These are phyloP conservation scores for Imbricaverruca yamaguchii DNA, from an alignment of 2,888 invertebrate genomes.

Conservation along the genomic window DNA sequence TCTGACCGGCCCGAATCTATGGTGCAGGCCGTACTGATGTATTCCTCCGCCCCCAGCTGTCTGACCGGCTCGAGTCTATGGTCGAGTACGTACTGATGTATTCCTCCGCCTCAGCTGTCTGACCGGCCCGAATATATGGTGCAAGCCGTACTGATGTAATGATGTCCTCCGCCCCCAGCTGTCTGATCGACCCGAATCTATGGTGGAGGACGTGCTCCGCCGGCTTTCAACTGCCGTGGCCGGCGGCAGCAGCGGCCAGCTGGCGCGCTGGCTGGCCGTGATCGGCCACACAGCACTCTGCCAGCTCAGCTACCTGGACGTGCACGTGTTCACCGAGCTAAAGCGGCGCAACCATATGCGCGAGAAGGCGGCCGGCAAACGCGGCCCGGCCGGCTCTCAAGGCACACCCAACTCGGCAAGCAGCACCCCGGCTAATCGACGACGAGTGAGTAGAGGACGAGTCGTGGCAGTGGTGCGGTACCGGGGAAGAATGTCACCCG, in stretches of 20 bases:
- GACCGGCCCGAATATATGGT: constrained; percentile 33
- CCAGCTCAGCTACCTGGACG: constrained; percentile 73
- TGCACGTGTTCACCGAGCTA: constrained; percentile 71
- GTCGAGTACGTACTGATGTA: too few species aligned
- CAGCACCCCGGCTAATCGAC: constrained; percentile 28
- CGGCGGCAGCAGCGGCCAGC: constrained; percentile 23
- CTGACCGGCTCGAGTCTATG: neutral
- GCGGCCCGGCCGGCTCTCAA: constrained; percentile 34
- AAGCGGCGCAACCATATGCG: constrained; percentile 54
- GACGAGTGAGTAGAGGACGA: constrained; percentile 25
- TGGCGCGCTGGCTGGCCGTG: constrained; percentile 49
- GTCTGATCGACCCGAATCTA: neutral
- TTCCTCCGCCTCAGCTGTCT: too few species aligned
- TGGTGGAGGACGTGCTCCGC: neutral
- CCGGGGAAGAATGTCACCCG: too few species aligned
- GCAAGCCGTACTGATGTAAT: constrained; percentile 35
- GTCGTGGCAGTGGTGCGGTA: too few species aligned
- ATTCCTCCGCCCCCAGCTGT: too few species aligned
- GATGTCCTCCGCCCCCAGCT: neutral
- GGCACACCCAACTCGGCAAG: constrained; percentile 50
- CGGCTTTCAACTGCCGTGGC: neutral
- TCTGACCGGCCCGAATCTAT: too few species aligned
- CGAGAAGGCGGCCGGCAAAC: constrained; percentile 42
- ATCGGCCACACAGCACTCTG: constrained; percentile 68
- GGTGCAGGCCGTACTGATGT: too few species aligned